Evolutionary conservation across 2,797 vertebrate genomes (phyloP).

Genomic region (Pipistrellus pipistrellus): DNA sequence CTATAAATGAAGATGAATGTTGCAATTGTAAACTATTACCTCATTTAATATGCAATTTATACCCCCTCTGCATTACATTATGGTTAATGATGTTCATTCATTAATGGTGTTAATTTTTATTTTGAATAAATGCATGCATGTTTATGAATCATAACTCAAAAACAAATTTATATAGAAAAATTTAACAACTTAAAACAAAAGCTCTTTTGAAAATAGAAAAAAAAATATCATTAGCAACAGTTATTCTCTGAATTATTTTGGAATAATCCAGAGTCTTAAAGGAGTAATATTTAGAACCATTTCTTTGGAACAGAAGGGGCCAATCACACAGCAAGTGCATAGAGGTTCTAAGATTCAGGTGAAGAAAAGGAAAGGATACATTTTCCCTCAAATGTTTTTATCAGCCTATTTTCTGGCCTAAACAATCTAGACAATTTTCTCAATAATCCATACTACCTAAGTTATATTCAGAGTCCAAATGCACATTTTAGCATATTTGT

Average conservation of each 20-base stretch:
- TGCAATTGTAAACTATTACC: background rate
- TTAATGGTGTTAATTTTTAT: background rate
- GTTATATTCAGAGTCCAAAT: background rate
- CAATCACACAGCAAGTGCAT: background rate
- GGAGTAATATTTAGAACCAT: background rate
- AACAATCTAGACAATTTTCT: slow-evolving; percentile 1
- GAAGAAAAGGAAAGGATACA: background rate
- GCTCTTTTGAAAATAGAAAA: slow-evolving; percentile 36
- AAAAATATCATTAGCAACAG: background rate
- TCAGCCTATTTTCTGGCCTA: background rate
- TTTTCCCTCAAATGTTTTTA: background rate
- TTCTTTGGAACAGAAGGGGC: background rate
- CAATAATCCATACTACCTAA: background rate
- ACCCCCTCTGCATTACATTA: background rate
- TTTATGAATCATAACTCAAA: background rate
- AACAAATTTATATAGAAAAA: background rate
- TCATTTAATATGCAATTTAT: background rate
- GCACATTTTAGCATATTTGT: background rate
- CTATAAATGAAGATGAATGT: background rate
- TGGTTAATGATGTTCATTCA: background rate
- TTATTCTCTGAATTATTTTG: background rate
- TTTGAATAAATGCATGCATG: background rate
- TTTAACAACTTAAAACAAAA: slow-evolving; percentile 11
- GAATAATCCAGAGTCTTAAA: slow-evolving; percentile 1
- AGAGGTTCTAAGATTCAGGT: background rate